Percentiles rank a stretch among this genome's conserved stretches.
phyloP scores from a whole-genome alignment of 2,113 vertebrate species.

The Sorex araneus region DNA sequence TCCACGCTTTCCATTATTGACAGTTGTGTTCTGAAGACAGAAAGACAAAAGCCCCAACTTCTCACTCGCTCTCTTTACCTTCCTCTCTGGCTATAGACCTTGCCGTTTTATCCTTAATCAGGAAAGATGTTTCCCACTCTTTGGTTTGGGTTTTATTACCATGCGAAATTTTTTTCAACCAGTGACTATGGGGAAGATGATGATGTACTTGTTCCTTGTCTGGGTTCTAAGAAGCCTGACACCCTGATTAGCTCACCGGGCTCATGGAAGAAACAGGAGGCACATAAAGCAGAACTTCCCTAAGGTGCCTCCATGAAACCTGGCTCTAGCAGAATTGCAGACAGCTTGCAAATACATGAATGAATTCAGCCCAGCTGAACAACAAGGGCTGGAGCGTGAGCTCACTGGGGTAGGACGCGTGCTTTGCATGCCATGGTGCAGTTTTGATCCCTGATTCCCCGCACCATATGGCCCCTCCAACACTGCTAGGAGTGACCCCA shows the following conservation, averaged over 20 bases:
- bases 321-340: neutral
- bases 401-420: too few species aligned
- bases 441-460: too few species aligned
- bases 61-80: too few species aligned
- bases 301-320: neutral
- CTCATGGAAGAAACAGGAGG: neutral
- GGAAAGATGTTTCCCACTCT: neutral
- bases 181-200: neutral
- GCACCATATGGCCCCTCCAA: too few species aligned
- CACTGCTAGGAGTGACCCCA: too few species aligned
- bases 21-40: constrained; percentile 33
- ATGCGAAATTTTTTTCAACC: constrained; percentile 2
- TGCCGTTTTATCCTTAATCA: neutral
- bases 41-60: too few species aligned
- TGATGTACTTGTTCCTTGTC: neutral
- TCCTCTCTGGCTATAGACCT: neutral
- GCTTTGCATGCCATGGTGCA: too few species aligned
- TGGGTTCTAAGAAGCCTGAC: neutral
- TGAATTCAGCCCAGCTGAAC: neutral
- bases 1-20: neutral
- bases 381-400: too few species aligned
- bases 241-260: neutral
- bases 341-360: neutral
- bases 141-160: neutral
- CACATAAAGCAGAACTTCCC: neutral